Percentiles rank a stretch among this genome's conserved stretches.
Conservation (phyloP, 2,888 invertebrate genomes). For the Auanema freiburgensis region DNA sequence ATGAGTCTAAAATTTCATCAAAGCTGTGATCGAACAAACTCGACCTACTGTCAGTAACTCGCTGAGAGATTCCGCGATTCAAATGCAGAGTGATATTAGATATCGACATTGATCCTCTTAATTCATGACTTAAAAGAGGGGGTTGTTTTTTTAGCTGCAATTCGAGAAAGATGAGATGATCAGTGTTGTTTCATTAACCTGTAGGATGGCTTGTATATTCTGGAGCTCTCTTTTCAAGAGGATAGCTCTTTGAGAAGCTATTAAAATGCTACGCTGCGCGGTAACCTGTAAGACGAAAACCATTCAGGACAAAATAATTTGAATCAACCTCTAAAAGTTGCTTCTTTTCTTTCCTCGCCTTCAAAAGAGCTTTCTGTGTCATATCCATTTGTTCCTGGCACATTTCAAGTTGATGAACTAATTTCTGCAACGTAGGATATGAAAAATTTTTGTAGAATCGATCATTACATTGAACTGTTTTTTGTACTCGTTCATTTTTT, state of each 20-base stretch:
- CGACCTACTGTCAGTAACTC: no score
- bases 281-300: slow-evolving; percentile 17
- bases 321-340: slow-evolving; percentile 29
- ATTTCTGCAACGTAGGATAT: slow-evolving; percentile 26
- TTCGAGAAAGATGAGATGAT: not conserved
- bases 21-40: not conserved
- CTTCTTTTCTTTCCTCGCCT: slow-evolving; percentile 31
- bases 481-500: slow-evolving; percentile 28
- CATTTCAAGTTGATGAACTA: slow-evolving; percentile 29
- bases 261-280: slow-evolving; percentile 34
- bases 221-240: slow-evolving; percentile 34
- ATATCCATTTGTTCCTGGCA: slow-evolving; percentile 36
- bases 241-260: slow-evolving; percentile 34
- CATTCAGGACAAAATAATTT: not conserved
- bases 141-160: slow-evolving; percentile 33
- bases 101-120: slow-evolving; percentile 38
- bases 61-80: slow-evolving; percentile 10
- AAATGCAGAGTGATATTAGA: slow-evolving; percentile 37
- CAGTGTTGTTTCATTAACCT: no score
- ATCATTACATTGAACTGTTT: slow-evolving; percentile 22
- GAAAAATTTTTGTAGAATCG: not conserved
- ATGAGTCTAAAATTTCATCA: no score
- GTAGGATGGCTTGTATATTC: slow-evolving; percentile 25
- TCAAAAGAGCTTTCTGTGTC: slow-evolving; percentile 29
- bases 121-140: slow-evolving; percentile 34